Base-by-base conservation (phyloP, 2,888 invertebrate species). In the Lobophora halterata region DNA sequence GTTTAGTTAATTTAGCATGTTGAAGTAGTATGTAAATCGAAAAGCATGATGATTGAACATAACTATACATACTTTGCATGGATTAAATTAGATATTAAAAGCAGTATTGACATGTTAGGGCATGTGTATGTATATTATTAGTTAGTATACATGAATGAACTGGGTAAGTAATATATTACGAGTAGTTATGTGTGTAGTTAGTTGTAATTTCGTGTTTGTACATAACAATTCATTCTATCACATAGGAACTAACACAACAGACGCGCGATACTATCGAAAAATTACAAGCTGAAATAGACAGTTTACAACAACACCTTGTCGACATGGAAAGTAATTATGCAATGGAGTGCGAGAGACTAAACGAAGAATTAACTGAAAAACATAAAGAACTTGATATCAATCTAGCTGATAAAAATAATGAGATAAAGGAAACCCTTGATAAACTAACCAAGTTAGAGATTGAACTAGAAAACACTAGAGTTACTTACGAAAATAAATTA, bases 221-320 rank as follows among this genome's bases (percentile, higher is more conserved):
- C 29, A 38, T 40, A 32, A 33, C 45, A 36, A 49, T 46, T 46
- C 18, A 46, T 42, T 20, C 39, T 39, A 36, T 57, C 66, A 51
- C 45, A 70, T 61, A 83, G 83, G 80, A 74, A 60, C 34, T 65
- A 58, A 52, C 66, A 65, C 45, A 40, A 34, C 52, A 59, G 49
- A 57, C 52, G 51, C 46, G 46, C 32, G 55, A 61, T 49, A 49
- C 28, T 35, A 63, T 71, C 54, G 66, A 67, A 36, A 63, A 65
- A 50, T 68, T 80, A 49, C 57, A 71, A 65, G 52, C 52, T 29
- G 70, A 81, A 40, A 52, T 79, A 57, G 65, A 74, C 44, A 58
- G 43, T 17, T 57, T 77, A 24, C 62, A 75, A 60, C 56, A 60
- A 33, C 74, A 74, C 47, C 53, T 73, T 27, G 46, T 46, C 24